phyloP scores from a whole-genome alignment of 2,797 vertebrate genomes.

The Notolepis coatsorum region DNA sequence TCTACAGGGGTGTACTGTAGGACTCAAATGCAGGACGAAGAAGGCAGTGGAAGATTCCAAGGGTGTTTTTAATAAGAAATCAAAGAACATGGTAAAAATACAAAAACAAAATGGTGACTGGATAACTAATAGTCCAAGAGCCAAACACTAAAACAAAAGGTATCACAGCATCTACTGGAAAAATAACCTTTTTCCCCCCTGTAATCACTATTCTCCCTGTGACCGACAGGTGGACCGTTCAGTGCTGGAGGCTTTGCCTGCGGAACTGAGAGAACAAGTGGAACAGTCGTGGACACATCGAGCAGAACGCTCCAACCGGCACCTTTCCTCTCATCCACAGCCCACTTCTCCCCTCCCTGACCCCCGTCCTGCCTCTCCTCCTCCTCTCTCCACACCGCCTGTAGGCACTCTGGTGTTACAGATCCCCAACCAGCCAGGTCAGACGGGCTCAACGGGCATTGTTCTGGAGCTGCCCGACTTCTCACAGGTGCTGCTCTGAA shows the following conservation, averaged over 20 bases:
- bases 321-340: conserved; percentile 68
- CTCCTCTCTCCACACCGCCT: conserved; percentile 72
- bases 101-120: too few species aligned
- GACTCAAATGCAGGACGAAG: too few species aligned
- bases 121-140: too few species aligned
- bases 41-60: too few species aligned
- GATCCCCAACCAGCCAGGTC: conserved; percentile 88
- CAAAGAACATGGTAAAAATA: too few species aligned
- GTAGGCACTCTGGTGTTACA: conserved; percentile 88
- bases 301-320: conserved; percentile 58
- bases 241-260: conserved; percentile 91
- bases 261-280: conserved; percentile 91
- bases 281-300: conserved; percentile 86
- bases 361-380: conserved; percentile 71
- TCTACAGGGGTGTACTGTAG: too few species aligned
- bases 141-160: too few species aligned
- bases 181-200: too few species aligned
- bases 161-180: too few species aligned
- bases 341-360: conserved; percentile 69
- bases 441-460: conserved; percentile 81
- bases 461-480: conserved; percentile 93
- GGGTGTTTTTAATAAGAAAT: too few species aligned
- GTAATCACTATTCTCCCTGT: too few species aligned
- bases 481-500: conserved; percentile 86
- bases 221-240: conserved; percentile 89